Conservation (phyloP, 2,797 vertebrate species). For the Clamator glandarius region DNA sequence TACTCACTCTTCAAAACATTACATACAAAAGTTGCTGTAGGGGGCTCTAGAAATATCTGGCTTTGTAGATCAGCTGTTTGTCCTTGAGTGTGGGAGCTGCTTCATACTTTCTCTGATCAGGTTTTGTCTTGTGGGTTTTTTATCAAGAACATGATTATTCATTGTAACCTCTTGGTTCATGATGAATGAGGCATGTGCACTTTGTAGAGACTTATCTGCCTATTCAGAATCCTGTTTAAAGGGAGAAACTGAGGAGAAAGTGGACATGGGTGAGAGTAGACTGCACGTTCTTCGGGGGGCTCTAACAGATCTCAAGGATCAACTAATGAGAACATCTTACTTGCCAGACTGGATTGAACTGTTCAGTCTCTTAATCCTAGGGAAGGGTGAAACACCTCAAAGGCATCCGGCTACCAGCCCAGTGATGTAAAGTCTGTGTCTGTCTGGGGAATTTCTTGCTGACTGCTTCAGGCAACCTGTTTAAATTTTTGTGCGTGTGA, state of each 20-base stretch:
- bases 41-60: background rate
- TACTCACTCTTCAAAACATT: background rate
- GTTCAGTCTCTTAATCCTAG: background rate
- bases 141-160: constrained; percentile 17
- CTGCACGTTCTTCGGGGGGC: background rate
- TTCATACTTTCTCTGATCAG: constrained; percentile 15
- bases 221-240: background rate
- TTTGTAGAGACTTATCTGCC: background rate
- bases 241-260: background rate
- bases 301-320: background rate
- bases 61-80: constrained; percentile 6
- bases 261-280: background rate
- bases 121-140: background rate
- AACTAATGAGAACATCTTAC: background rate
- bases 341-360: background rate
- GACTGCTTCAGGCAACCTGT: constrained; percentile 9
- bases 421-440: constrained; percentile 4
- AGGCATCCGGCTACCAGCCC: constrained; percentile 31
- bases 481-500: constrained; percentile 22
- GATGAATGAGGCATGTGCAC: background rate
- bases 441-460: constrained; percentile 42
- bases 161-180: background rate
- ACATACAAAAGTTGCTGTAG: background rate
- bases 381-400: background rate
- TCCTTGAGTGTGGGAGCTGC: background rate